Percentiles rank a stretch among this genome's conserved stretches.
phyloP scores from a whole-genome alignment of 2,797 vertebrate species.

The Argya squamiceps region DNA sequence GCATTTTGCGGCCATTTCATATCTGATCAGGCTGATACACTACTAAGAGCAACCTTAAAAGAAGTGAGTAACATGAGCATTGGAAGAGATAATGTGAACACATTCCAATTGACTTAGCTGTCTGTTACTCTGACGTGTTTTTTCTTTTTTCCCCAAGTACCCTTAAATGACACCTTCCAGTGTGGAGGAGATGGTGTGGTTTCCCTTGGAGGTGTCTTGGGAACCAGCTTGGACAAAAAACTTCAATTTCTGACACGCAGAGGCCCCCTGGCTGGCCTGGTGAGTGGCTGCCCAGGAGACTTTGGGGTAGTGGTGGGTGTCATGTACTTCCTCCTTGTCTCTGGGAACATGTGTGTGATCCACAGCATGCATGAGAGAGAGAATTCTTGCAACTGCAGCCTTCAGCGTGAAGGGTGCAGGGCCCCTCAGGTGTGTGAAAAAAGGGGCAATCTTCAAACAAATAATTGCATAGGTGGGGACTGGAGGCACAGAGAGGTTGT shows the following conservation, averaged over 20 bases:
- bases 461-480: not conserved
- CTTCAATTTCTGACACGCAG: not conserved
- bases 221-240: not conserved
- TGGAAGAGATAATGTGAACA: not conserved
- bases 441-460: not conserved
- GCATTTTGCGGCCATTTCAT: not conserved
- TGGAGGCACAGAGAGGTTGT: not conserved
- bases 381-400: not conserved
- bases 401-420: fast-evolving
- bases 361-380: fast-evolving
- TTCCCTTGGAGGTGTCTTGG: not conserved
- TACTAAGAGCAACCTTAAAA: not conserved
- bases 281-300: not conserved
- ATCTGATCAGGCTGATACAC: not conserved
- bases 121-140: not conserved
- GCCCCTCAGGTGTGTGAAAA: fast-evolving
- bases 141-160: fast-evolving
- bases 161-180: not conserved
- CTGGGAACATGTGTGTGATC: fast-evolving
- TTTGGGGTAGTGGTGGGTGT: fast-evolving
- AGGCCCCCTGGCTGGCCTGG: fast-evolving
- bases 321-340: not conserved
- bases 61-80: not conserved
- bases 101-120: not conserved
- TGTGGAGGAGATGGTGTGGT: not conserved